A percentile compares a stretch with the other conserved stretches of the same genome.
Conservation (phyloP, 2,888 invertebrate genomes). For the Cataglyphis livida region DNA sequence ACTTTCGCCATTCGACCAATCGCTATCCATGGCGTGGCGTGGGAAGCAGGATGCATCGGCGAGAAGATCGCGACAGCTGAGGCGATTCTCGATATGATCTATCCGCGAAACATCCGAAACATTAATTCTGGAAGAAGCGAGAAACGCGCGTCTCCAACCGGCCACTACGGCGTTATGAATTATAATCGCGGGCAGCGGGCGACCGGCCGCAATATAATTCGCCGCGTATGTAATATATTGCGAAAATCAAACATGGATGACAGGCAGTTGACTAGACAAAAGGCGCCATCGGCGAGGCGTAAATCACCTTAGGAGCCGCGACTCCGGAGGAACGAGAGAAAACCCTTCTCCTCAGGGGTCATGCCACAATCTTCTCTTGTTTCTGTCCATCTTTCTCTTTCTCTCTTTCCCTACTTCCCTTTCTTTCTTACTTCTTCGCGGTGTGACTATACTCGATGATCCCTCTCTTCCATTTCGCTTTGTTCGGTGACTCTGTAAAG, state of each 20-base stretch:
- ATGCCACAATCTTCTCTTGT: conserved; percentile 39
- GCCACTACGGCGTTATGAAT: conserved; percentile 67
- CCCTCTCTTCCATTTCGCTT: conserved; percentile 43
- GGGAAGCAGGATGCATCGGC: background rate
- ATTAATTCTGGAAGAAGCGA: background rate
- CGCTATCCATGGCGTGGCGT: conserved; percentile 6
- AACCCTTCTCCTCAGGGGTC: conserved; percentile 59
- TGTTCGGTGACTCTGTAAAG: conserved; percentile 49
- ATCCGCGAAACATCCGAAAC: conserved; percentile 17
- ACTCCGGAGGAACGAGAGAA: conserved; percentile 13
- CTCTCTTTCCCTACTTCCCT: background rate
- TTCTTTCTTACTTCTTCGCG: background rate
- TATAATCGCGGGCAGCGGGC: conserved; percentile 66
- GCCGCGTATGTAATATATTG: conserved; percentile 73
- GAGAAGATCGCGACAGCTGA: conserved; percentile 29
- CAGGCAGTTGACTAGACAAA: conserved; percentile 78
- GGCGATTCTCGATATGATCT: conserved; percentile 9
- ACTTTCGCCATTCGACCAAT: conserved; percentile 41
- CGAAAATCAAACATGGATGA: conserved; percentile 77
- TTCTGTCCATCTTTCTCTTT: background rate
- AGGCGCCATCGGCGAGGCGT: conserved; percentile 77
- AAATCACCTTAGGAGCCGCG: conserved; percentile 76
- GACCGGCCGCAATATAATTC: conserved; percentile 70
- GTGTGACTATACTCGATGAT: conserved; percentile 32
- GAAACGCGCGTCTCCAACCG: conserved; percentile 13